Evolutionary conservation across 2,888 invertebrate species (phyloP).

Genomic region (Willowsia nigromaculata): DNA sequence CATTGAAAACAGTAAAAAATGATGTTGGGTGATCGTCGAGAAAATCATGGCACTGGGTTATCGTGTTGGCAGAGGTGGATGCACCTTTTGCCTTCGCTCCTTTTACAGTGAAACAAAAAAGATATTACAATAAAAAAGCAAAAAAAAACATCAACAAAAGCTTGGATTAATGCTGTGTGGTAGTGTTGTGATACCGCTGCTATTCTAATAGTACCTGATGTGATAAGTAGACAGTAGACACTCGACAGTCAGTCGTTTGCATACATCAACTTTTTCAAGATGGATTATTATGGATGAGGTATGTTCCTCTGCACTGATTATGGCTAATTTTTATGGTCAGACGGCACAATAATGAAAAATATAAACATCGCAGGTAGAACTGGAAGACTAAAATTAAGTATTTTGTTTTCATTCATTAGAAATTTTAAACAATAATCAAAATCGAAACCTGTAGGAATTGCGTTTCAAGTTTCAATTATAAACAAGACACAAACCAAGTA

Average conservation of each 20-base stretch:
- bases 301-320: not conserved
- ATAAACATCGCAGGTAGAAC: too few relatives aligned
- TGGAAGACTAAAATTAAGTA: too few relatives aligned
- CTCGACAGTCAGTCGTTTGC: not conserved
- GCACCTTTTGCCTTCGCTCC: constrained; percentile 65
- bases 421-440: too few relatives aligned
- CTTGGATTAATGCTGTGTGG: constrained; percentile 28
- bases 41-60: constrained; percentile 73
- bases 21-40: not conserved
- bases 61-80: constrained; percentile 66
- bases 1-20: not conserved
- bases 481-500: too few relatives aligned
- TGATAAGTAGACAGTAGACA: not conserved
- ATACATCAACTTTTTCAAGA: not conserved
- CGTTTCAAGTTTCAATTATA: too few relatives aligned
- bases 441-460: too few relatives aligned
- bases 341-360: not conserved
- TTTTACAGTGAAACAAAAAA: constrained; percentile 66
- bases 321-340: not conserved
- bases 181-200: too few relatives aligned
- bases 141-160: constrained; percentile 71
- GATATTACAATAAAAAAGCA: constrained; percentile 61
- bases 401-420: too few relatives aligned
- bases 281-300: not conserved
- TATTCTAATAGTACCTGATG: not conserved